Percentiles rank a stretch among this genome's conserved stretches.
Evolutionary conservation across 2,113 vertebrate genomes (phyloP).

Genomic region (Lethenteron camtschaticum): DNA sequence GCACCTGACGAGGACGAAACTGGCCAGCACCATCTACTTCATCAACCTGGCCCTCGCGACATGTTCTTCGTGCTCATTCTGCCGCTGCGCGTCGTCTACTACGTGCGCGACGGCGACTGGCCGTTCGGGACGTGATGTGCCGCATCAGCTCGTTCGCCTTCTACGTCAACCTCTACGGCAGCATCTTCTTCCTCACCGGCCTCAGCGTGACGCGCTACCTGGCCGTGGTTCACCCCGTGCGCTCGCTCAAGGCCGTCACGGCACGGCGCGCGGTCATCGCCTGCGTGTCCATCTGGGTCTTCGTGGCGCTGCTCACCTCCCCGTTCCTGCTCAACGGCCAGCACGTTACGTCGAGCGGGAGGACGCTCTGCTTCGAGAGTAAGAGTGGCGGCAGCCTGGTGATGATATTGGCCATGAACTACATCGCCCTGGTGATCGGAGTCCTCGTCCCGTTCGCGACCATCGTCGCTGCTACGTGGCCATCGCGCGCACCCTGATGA

Average conservation of each 20-base stretch:
- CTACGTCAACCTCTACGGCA: slow-evolving; percentile 87
- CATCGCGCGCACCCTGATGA: slow-evolving; percentile 36
- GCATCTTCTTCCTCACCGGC: slow-evolving; percentile 81
- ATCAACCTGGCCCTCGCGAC: slow-evolving; percentile 70
- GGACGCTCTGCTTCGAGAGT: slow-evolving; percentile 76
- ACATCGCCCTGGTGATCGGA: slow-evolving; percentile 44
- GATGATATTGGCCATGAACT: slow-evolving; percentile 32
- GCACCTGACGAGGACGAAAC: slow-evolving; percentile 32
- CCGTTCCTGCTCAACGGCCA: slow-evolving; percentile 40
- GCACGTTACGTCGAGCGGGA: slow-evolving; percentile 15
- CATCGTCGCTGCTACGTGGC: slow-evolving; percentile 64
- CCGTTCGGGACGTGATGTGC: slow-evolving; percentile 54
- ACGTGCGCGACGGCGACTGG: slow-evolving; percentile 53
- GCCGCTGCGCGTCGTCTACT: slow-evolving; percentile 61
- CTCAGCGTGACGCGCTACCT: slow-evolving; percentile 84
- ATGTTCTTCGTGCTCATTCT: slow-evolving; percentile 62
- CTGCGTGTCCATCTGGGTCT: slow-evolving; percentile 45
- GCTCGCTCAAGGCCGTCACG: slow-evolving; percentile 40
- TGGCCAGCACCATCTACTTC: slow-evolving; percentile 71
- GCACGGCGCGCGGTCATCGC: slow-evolving; percentile 36
- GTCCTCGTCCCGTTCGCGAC: slow-evolving; percentile 51
- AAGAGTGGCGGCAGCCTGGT: slow-evolving; percentile 9
- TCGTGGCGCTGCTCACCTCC: slow-evolving; percentile 38
- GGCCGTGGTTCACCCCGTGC: slow-evolving; percentile 71
- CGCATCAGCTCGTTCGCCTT: slow-evolving; percentile 53